Percentiles rank a stretch among this genome's conserved stretches.
Conservation (phyloP, 2,113 vertebrate species). For the Cacatua alba region DNA sequence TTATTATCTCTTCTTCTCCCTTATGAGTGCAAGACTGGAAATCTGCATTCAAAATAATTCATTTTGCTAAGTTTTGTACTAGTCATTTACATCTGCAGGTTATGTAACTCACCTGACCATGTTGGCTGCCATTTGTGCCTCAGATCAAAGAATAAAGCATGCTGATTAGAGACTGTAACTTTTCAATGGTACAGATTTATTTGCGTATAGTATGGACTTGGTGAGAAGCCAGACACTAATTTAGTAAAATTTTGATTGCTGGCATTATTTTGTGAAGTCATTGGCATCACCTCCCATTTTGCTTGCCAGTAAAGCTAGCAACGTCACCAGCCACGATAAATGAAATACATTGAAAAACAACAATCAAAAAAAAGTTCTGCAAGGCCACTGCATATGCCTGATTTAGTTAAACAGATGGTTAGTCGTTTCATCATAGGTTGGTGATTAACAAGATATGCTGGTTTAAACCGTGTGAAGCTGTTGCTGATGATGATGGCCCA, state of each 20-base stretch:
- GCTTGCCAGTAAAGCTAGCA: not conserved
- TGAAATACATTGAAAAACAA: not conserved
- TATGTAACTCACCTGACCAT: not conserved
- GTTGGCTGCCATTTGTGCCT: not conserved
- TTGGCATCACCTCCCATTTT: not conserved
- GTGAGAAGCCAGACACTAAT: not conserved
- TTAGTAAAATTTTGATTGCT: not conserved
- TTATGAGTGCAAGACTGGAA: slow-evolving; percentile 64
- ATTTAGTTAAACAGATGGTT: not conserved
- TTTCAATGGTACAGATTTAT: not conserved
- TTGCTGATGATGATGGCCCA: not conserved
- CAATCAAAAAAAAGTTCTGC: not conserved
- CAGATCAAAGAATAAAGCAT: not conserved
- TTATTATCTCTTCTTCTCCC: slow-evolving; percentile 72
- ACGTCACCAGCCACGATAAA: not conserved
- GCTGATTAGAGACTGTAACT: not conserved
- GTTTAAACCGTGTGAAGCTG: not conserved
- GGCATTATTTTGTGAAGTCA: not conserved
- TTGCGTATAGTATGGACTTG: not conserved
- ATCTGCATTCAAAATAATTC: slow-evolving; percentile 49
- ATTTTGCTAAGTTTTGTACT: slow-evolving; percentile 59
- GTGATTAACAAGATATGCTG: not conserved
- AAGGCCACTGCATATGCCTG: not conserved
- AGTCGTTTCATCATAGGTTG: not conserved
- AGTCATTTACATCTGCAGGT: slow-evolving; percentile 22